These are phyloP conservation scores for Lanistes nyassanus DNA, from an alignment of 1,140 invertebrate genomes.

Conservation along the genomic window DNA sequence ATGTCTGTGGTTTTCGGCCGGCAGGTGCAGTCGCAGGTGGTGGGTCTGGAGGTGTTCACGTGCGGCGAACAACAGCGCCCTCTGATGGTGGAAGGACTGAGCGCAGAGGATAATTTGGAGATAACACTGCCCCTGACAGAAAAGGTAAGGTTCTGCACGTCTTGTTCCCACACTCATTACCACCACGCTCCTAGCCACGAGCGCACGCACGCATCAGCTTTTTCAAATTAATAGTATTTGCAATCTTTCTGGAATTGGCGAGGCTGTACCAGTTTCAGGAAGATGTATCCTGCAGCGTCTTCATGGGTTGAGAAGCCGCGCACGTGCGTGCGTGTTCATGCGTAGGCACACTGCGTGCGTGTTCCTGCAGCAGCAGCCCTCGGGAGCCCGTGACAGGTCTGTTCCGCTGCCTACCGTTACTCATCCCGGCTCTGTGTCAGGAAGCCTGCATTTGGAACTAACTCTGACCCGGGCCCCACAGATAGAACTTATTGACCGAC, in stretches of 20 bases:
- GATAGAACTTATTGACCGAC: too few species aligned
- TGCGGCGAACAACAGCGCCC: constrained; percentile 34
- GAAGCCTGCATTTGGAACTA: too few species aligned
- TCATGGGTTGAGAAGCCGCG: background rate
- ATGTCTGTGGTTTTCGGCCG: constrained; percentile 1
- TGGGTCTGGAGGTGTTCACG: constrained; percentile 41
- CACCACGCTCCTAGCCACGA: too few species aligned
- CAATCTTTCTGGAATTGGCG: background rate
- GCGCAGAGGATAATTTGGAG: constrained; percentile 25
- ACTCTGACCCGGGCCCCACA: too few species aligned
- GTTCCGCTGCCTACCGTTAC: too few species aligned
- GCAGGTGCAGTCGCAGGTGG: constrained; percentile 45
- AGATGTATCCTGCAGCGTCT: background rate
- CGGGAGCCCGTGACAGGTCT: too few species aligned
- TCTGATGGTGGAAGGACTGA: constrained; percentile 32
- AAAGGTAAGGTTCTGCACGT: constrained; percentile 1
- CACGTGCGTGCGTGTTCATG: background rate
- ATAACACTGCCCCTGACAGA: constrained; percentile 34
- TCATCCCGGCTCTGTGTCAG: too few species aligned
- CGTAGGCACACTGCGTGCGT: background rate
- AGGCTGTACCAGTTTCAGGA: background rate
- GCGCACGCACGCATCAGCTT: background rate
- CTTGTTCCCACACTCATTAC: background rate
- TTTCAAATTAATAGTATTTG: background rate
- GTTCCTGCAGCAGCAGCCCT: too few species aligned